These are phyloP conservation scores for Oreochromis mossambicus DNA, from an alignment of 2,797 vertebrate species.

Conservation along the genomic window DNA sequence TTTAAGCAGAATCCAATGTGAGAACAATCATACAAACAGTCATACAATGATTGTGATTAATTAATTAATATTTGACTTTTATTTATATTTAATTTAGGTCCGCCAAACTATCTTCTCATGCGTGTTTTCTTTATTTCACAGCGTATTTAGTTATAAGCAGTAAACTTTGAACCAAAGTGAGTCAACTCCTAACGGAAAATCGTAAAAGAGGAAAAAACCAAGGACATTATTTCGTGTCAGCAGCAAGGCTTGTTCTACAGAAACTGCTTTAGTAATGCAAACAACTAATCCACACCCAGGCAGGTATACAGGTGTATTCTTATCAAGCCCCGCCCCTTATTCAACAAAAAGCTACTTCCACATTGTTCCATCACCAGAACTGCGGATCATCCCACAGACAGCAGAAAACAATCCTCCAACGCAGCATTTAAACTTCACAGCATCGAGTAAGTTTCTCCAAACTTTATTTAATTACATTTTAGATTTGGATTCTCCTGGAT, in stretches of 20 bases:
- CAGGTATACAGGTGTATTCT: not conserved
- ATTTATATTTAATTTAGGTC: not conserved
- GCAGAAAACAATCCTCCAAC: not conserved
- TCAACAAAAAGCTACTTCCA: not conserved
- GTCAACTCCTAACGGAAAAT: not conserved
- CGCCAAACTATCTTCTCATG: not conserved
- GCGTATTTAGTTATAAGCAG: not conserved
- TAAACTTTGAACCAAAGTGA: not conserved
- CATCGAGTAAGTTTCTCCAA: slow-evolving; percentile 17
- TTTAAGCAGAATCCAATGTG: not conserved
- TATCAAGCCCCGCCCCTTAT: not conserved
- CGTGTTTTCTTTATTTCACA: not conserved
- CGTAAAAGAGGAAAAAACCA: not conserved
- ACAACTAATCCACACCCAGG: not conserved
- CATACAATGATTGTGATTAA: not conserved
- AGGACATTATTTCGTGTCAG: not conserved
- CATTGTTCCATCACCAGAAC: not conserved
- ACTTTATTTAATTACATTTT: not conserved
- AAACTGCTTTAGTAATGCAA: not conserved
- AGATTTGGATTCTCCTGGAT: not conserved
- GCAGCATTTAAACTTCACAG: not conserved
- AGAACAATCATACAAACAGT: not conserved
- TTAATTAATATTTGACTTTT: not conserved
- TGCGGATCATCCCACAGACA: not conserved
- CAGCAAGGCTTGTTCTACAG: not conserved